Percentiles rank a stretch among this genome's conserved stretches.
Conservation (phyloP, 1,140 invertebrate genomes). For the Eumeta japonica region DNA sequence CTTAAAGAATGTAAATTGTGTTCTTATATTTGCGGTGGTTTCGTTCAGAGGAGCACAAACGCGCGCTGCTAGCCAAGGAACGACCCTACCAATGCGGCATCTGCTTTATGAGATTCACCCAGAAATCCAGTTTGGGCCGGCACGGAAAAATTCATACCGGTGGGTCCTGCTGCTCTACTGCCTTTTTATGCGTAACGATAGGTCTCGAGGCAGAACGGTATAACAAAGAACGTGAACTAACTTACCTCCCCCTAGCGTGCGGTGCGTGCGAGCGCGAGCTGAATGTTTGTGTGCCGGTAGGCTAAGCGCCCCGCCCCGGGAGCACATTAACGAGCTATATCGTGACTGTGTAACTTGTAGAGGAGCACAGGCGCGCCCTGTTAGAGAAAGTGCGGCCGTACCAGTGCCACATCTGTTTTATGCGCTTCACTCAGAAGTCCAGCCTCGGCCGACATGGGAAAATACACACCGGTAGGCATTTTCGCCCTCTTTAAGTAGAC, state of each 20-base stretch:
- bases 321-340: constrained; percentile 50
- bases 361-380: constrained; percentile 60
- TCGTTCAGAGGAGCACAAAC: constrained; percentile 42
- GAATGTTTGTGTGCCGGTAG: neutral
- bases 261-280: constrained; percentile 19
- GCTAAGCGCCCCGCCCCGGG: constrained; percentile 13
- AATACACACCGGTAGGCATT: constrained; percentile 59
- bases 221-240: constrained; percentile 15
- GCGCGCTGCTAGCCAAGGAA: constrained; percentile 50
- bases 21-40: constrained; percentile 26
- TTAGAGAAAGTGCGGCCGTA: constrained; percentile 66
- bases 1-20: no score
- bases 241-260: constrained; percentile 43
- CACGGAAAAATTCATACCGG: constrained; percentile 45
- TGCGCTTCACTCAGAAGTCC: constrained; percentile 62
- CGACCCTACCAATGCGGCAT: constrained; percentile 57
- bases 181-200: constrained; percentile 28
- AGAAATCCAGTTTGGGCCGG: constrained; percentile 46
- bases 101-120: constrained; percentile 57
- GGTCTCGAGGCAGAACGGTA: constrained; percentile 39
- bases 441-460: constrained; percentile 59
- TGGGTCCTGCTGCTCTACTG: constrained; percentile 36
- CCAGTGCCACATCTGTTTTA: constrained; percentile 62
- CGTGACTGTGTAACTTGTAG: constrained; percentile 56
- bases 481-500: constrained; percentile 52